Evolutionary conservation across 2,113 vertebrate species (phyloP), one percentile per base, ranked within the genome.

Genomic region (Stictonetta naevosa): DNA sequence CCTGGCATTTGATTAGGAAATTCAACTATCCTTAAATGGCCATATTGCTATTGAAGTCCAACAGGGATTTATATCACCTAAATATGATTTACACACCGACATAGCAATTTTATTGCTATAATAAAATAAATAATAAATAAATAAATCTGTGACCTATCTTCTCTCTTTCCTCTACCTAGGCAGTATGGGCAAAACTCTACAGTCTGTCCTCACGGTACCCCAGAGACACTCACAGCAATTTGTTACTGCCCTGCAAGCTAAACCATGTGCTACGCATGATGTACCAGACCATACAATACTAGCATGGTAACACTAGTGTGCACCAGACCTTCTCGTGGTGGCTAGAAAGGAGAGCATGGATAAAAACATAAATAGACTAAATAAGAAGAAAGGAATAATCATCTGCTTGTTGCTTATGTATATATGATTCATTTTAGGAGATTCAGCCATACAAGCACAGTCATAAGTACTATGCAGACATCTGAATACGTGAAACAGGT

Each of bases 191-290:
- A 76, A 86, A 94, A 53, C 14, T 36, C 16, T 84, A 8, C 38
- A 67, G 40, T 48, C 7, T 69, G 21, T 67, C 53, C 26, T 72
- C 71, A 52, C 23, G 22, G 31, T 58, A 77, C 25, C 69, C 5
- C 63, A 52, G 33, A 3, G 8, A 38, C 28, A 60, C 7, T 64
- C 13, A 63, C 2, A 55, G 6, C 20, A 76, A 59, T 66, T 69
- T 85, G 6, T 68, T 59, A 8, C 31, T 64, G 13, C 13, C 25
- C 29, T 40, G 13, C 10, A 33, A 34, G 14, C n/a, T 33, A 26
- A 34, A 55, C 36, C 17, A 16, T 0, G 1, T 20, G 10, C 29
- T 22, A 18, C 3, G 2, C 31, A 59, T 17, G n/a, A 4, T 1
- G 2, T n/a, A 6, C 8, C 5, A 33, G 13, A 71, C 11, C 2